phyloP scores from a whole-genome alignment of 2,113 vertebrate genomes.

The human region GRCh38 chr1:224748501-224749000 shows the following conservation, averaged over 20 bases:
- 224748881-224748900: neutral
- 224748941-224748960: neutral
- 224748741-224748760: rapidly evolving
- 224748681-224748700: neutral
- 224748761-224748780: no score
- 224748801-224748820: neutral
- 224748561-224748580: neutral
- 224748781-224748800: neutral
- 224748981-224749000: neutral
- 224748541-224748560: neutral
- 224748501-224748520: neutral
- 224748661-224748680: neutral
- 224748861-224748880: neutral
- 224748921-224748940: neutral
- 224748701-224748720: no score
- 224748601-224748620: neutral
- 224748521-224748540: neutral
- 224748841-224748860: neutral
- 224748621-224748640: neutral
- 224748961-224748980: neutral
- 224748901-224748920: neutral
- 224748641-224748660: neutral
- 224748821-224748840: neutral
- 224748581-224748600: neutral
- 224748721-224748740: no score